Percentiles rank a stretch among this genome's conserved stretches.
Conservation (phyloP, 2,113 vertebrate genomes). For the Amphilophus citrinellus region DNA sequence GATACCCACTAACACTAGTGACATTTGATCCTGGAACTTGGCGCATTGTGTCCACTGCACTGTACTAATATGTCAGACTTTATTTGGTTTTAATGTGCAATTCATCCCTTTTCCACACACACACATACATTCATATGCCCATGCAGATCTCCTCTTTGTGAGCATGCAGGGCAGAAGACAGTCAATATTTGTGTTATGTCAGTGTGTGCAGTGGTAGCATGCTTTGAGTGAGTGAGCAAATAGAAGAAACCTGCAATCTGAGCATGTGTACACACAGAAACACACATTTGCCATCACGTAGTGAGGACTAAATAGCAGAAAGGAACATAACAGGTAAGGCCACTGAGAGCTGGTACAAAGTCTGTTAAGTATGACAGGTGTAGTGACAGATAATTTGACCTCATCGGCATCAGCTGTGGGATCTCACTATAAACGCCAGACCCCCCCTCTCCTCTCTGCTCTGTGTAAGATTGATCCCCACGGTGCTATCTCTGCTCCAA, state of each 20-base stretch:
- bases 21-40: slow-evolving; percentile 37
- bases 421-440: slow-evolving; percentile 54
- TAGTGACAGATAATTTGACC: slow-evolving; percentile 72
- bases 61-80: slow-evolving; percentile 3
- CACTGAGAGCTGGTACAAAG: slow-evolving; percentile 62
- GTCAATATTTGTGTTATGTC: slow-evolving; percentile 69
- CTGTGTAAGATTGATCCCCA: slow-evolving; percentile 68
- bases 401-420: slow-evolving; percentile 62
- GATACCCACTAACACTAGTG: neutral
- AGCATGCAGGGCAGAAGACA: slow-evolving; percentile 48
- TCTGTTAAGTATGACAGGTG: slow-evolving; percentile 72
- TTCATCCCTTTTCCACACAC: slow-evolving; percentile 4
- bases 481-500: slow-evolving; percentile 66
- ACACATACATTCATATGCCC: neutral
- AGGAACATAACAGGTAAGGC: slow-evolving; percentile 42
- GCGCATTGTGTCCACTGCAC: neutral
- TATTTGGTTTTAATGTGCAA: slow-evolving; percentile 2
- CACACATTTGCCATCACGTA: slow-evolving; percentile 13
- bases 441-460: slow-evolving; percentile 35
- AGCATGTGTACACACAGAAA: slow-evolving; percentile 21
- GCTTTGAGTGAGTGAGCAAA: slow-evolving; percentile 56
- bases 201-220: slow-evolving; percentile 33
- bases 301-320: slow-evolving; percentile 32
- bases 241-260: slow-evolving; percentile 36
- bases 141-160: slow-evolving; percentile 15